phyloP scores from a whole-genome alignment of 2,113 vertebrate species.

The Amazona guildingii region DNA sequence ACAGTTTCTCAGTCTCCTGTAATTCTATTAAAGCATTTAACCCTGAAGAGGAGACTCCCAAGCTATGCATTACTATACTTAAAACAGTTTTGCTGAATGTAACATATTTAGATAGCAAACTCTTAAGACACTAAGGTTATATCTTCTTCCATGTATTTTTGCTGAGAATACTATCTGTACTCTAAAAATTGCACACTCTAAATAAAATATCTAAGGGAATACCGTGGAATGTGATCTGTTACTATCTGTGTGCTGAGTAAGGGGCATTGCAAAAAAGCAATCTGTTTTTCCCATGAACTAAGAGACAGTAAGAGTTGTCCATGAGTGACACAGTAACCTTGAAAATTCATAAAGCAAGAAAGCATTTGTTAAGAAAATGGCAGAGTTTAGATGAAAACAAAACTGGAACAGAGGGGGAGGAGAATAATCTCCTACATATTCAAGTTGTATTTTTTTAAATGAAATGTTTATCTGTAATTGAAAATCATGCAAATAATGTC shows the following conservation, averaged over 20 bases:
- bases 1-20: not conserved
- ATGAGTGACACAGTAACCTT: not conserved
- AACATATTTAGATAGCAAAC: not conserved
- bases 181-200: not conserved
- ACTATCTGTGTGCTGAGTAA: not conserved
- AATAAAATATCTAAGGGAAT: slow-evolving; percentile 15
- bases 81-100: not conserved
- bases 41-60: not conserved
- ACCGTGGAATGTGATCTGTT: not conserved
- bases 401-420: not conserved
- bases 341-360: not conserved
- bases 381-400: not conserved
- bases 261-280: not conserved
- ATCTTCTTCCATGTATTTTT: not conserved
- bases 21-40: slow-evolving; percentile 10
- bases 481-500: slow-evolving; percentile 48
- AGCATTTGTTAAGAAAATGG: not conserved
- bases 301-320: not conserved
- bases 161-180: not conserved
- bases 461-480: slow-evolving; percentile 20
- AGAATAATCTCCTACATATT: slow-evolving; percentile 8
- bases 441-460: slow-evolving; percentile 10
- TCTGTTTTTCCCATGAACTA: not conserved
- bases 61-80: not conserved
- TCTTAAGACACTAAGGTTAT: not conserved